These are phyloP conservation scores for Epinephelus malabaricus DNA, from an alignment of 2,797 vertebrate species.

Conservation along the genomic window DNA sequence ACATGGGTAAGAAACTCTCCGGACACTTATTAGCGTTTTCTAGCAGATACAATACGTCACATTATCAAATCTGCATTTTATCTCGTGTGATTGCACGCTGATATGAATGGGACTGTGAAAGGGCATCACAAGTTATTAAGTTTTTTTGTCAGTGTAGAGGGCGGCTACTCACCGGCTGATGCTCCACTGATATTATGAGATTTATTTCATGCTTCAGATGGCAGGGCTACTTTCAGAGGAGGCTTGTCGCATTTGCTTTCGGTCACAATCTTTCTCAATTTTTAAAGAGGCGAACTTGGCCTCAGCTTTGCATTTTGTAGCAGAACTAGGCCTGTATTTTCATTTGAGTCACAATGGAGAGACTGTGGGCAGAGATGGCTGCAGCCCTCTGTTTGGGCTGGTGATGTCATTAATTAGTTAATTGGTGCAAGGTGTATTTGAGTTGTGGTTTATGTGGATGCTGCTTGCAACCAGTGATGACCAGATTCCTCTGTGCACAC, in stretches of 20 bases:
- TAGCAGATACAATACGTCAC: constrained; percentile 6
- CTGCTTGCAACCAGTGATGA: neutral
- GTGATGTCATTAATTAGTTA: constrained; percentile 58
- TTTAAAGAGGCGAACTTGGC: constrained; percentile 45
- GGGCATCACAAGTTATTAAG: constrained; percentile 44
- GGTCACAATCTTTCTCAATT: constrained; percentile 63
- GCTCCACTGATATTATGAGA: constrained; percentile 66
- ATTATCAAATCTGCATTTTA: constrained; percentile 32
- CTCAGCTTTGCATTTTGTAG: constrained; percentile 39
- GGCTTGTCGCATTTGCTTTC: constrained; percentile 72
- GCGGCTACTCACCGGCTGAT: constrained; percentile 61
- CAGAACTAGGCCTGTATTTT: constrained; percentile 29
- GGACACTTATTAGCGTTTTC: constrained; percentile 10
- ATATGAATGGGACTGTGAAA: constrained; percentile 21
- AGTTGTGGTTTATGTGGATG: neutral
- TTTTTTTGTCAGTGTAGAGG: constrained; percentile 46
- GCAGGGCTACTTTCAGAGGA: constrained; percentile 60
- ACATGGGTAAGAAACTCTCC: constrained; percentile 85
- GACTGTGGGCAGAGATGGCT: neutral
- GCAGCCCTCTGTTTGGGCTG: neutral
- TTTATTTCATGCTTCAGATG: constrained; percentile 77
- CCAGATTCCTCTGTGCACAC: neutral
- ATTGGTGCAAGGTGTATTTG: constrained; percentile 60
- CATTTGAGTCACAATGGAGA: neutral
- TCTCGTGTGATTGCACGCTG: constrained; percentile 22